Evolutionary conservation across 1,140 invertebrate genomes (phyloP).

Genomic region (Hestina assimilis): DNA sequence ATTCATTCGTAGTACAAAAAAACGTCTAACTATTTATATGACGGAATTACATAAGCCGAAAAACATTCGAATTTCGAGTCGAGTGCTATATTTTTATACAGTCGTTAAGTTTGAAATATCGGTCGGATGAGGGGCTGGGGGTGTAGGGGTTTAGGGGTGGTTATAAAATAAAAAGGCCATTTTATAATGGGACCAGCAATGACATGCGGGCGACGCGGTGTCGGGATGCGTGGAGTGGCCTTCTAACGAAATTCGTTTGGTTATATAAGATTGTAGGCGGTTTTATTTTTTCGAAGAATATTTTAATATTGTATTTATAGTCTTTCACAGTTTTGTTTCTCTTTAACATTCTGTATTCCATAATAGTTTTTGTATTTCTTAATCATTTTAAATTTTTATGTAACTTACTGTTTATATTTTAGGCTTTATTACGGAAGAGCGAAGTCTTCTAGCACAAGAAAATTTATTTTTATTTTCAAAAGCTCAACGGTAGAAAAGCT

Average conservation of each 20-base stretch:
- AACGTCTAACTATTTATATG: constrained; percentile 11
- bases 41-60: constrained; percentile 14
- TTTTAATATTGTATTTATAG: no score
- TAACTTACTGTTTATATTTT: no score
- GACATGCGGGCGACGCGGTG: constrained; percentile 69
- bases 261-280: constrained; percentile 12
- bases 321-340: no score
- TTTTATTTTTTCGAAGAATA: neutral
- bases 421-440: no score
- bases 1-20: neutral
- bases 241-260: constrained; percentile 15
- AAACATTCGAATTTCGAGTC: constrained; percentile 51
- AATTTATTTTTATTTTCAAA: no score
- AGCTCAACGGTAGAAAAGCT: no score
- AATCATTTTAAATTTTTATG: no score
- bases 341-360: no score
- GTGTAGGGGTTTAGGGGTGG: constrained; percentile 28
- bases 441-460: no score
- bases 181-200: constrained; percentile 72
- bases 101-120: constrained; percentile 76
- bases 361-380: no score
- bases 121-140: constrained; percentile 36
- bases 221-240: constrained; percentile 33
- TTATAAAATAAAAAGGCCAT: constrained; percentile 75
- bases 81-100: constrained; percentile 68